Percentiles rank a stretch among this genome's conserved stretches.
Conservation (phyloP, 2,113 vertebrate genomes). For the Sula dactylatra region DNA sequence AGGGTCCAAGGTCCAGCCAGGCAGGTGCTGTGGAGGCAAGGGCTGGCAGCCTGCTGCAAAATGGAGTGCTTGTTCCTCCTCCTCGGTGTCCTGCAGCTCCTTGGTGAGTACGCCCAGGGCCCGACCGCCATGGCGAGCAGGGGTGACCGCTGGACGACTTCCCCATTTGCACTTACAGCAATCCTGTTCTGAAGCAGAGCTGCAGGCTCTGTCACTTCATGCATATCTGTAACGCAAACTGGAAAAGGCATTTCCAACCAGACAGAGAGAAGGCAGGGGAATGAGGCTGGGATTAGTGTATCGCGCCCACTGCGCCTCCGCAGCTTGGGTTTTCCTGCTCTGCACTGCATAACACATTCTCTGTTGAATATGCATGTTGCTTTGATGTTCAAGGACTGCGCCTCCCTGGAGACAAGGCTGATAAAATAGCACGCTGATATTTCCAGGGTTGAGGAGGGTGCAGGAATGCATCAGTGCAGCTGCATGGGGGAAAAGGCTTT, state of each 20-base stretch:
- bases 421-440: not conserved
- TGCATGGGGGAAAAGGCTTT: not conserved
- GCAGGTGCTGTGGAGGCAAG: not conserved
- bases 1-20: conserved; percentile 17
- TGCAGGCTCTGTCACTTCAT: not conserved
- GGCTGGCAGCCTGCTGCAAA: not conserved
- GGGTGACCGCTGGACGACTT: not conserved
- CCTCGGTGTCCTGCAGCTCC: not conserved
- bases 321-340: not conserved
- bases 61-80: not conserved
- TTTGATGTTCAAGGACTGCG: conserved; percentile 37
- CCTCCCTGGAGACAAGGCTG: conserved; percentile 26
- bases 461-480: not conserved
- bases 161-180: not conserved
- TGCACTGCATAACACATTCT: not conserved
- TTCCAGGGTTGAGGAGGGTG: not conserved
- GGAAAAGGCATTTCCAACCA: not conserved
- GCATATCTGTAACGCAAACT: fast-evolving
- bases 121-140: fast-evolving
- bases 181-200: not conserved
- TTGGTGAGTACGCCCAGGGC: conserved; percentile 35
- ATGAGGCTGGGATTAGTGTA: not conserved
- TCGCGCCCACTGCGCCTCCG: not conserved
- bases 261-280: not conserved
- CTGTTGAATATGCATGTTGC: conserved; percentile 38